Conservation (phyloP, 1,140 invertebrate genomes). For the Charaxes varanes region DNA sequence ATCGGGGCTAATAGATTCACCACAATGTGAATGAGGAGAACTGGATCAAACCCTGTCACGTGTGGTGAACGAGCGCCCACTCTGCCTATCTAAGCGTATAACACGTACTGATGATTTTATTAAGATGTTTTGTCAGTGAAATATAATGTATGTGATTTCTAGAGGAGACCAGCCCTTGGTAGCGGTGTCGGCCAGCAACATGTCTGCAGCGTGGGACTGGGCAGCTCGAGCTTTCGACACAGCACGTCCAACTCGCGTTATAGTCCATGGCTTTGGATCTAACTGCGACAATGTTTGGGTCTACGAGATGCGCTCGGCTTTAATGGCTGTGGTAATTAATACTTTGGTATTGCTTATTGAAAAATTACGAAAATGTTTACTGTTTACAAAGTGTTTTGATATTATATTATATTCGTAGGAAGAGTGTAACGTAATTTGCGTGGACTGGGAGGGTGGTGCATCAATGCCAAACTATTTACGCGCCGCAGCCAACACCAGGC, state of each 20-base stretch:
- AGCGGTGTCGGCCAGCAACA: slow-evolving; percentile 80
- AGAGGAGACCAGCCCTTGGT: slow-evolving; percentile 78
- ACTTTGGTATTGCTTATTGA: too few relatives aligned
- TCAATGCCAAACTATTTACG: slow-evolving; percentile 94
- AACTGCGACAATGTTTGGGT: slow-evolving; percentile 94
- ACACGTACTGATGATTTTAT: too few relatives aligned
- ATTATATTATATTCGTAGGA: too few relatives aligned
- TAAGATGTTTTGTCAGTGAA: too few relatives aligned
- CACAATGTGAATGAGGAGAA: too few relatives aligned
- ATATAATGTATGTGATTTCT: too few relatives aligned
- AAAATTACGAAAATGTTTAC: too few relatives aligned
- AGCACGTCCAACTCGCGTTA: slow-evolving; percentile 87
- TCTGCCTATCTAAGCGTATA: too few relatives aligned
- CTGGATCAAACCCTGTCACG: too few relatives aligned
- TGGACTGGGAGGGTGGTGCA: slow-evolving; percentile 95
- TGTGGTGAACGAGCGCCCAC: too few relatives aligned
- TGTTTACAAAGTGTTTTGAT: too few relatives aligned
- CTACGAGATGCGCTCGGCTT: slow-evolving; percentile 91
- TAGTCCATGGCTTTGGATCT: slow-evolving; percentile 96
- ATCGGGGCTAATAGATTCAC: too few relatives aligned
- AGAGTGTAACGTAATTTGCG: slow-evolving; percentile 92
- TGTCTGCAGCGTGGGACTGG: slow-evolving; percentile 78
- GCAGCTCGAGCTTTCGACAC: slow-evolving; percentile 78
- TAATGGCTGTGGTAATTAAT: slow-evolving; percentile 86
- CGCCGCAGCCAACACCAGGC: slow-evolving; percentile 92